Conservation (phyloP, 2,113 vertebrate species). For the Hystrix cristata region DNA sequence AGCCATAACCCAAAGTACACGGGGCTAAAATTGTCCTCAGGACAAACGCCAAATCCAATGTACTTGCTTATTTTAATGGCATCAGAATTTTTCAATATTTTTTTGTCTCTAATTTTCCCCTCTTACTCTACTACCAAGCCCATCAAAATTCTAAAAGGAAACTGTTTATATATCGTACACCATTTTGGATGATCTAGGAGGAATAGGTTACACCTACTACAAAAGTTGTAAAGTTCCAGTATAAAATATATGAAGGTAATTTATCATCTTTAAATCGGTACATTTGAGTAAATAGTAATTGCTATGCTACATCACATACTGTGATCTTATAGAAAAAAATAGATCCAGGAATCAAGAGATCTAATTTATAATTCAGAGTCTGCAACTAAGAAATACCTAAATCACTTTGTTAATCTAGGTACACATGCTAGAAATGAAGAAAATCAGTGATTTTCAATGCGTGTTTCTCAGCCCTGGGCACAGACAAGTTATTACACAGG, state of each 20-base stretch:
- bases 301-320: background rate
- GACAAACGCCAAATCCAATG: background rate
- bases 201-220: background rate
- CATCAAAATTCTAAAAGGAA: background rate
- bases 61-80: background rate
- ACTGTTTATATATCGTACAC: background rate
- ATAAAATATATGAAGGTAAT: background rate
- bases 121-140: background rate
- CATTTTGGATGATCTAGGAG: background rate
- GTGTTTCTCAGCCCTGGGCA: background rate
- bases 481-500: background rate
- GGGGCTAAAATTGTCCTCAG: background rate
- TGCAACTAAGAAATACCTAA: slow-evolving; percentile 4
- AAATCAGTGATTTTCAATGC: background rate
- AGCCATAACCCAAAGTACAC: background rate
- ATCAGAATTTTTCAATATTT: background rate
- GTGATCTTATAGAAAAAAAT: background rate
- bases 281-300: background rate
- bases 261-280: background rate
- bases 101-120: background rate
- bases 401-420: background rate
- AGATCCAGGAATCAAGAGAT: background rate
- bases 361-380: slow-evolving; percentile 42
- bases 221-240: background rate
- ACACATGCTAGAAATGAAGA: background rate